These are phyloP conservation scores for Sceloporus undulatus DNA, from an alignment of 2,113 vertebrate genomes.

Conservation along the genomic window DNA sequence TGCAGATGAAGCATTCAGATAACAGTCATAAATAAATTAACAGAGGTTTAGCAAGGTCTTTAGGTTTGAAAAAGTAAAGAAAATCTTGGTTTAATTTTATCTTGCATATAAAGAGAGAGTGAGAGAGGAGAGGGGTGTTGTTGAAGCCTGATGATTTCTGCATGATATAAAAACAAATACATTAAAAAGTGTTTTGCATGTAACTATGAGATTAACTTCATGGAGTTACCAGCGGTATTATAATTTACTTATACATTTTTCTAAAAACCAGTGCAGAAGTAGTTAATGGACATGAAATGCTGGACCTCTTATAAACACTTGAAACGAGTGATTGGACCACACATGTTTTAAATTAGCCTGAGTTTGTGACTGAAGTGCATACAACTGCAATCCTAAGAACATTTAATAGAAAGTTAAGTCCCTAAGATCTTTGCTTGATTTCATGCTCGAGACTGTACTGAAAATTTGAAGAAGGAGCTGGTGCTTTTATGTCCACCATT, in stretches of 20 bases:
- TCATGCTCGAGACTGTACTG: not conserved
- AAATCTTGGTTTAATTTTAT: slow-evolving; percentile 41
- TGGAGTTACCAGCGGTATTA: no score
- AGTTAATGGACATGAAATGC: not conserved
- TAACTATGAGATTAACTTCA: not conserved
- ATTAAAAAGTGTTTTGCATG: slow-evolving; percentile 50
- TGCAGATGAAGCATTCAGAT: slow-evolving; percentile 68
- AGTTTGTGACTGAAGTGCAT: not conserved
- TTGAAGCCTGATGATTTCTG: slow-evolving; percentile 52
- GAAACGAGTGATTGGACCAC: not conserved
- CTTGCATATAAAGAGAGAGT: slow-evolving; percentile 25
- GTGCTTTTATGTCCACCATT: not conserved
- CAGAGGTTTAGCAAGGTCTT: slow-evolving; percentile 63
- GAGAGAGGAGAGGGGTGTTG: slow-evolving; percentile 32
- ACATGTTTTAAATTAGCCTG: not conserved
- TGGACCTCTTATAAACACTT: slow-evolving; percentile 5
- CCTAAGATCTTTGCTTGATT: not conserved
- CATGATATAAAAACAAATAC: slow-evolving; percentile 17
- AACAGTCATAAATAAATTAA: slow-evolving; percentile 73
- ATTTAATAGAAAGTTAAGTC: not conserved
- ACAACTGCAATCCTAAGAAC: not conserved
- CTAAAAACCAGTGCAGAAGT: not conserved
- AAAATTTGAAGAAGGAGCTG: not conserved
- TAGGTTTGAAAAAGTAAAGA: slow-evolving; percentile 51
- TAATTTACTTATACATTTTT: no score